Base-by-base conservation (phyloP, 2,113 vertebrate genomes). In the Pteruthius melanotis region DNA sequence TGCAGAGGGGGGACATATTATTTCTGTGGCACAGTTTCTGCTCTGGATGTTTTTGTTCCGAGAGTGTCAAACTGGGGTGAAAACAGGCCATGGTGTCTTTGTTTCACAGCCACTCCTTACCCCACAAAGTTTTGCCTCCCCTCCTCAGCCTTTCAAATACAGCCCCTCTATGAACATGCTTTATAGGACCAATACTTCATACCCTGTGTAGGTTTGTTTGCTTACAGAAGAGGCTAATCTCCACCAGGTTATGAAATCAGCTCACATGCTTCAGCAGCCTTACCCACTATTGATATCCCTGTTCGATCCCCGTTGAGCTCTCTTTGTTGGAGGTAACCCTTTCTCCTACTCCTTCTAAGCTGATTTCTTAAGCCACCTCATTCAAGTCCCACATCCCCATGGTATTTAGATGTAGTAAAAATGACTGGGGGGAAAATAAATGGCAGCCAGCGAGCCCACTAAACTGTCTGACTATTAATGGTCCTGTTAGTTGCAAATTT, bases 401-500 rank as follows among this genome's bases (percentile, higher is more conserved):
- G 63, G 85, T 75, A 80, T 87, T 92, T 88, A 68, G 87, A 93
- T 54, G 92, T 63, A 86, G 92, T 86, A 92, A 94, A 95, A 95
- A 90, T 81, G 88, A 95, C 87, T 40, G 44, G 26, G 65, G 74
- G 71, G 35, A 10, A 54, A 90, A 92, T 80, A 93, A 95, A 92
- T 83, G 82, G 95, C 85, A 93, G 91, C 74, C 44, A 71, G 86
- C 0, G 26, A 90, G 80, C 52, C 61, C 79, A 22, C 86, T 61
- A 72, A 96, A 92, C 92, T 83, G 92, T 92, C 91, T 88, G 87
- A 66, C 95, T 95, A 81, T 90, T 95, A 94, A 94, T 85, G 88
- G 90, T 92, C 72, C 92, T 11, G 85, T 86, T 97, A 75, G 88
- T 74, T 89, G 90, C 88, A 89, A 93, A 94, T 96, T 96, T 95